These are phyloP conservation scores for Lucilia cuprina DNA, from an alignment of 1,140 invertebrate genomes.

Conservation along the genomic window DNA sequence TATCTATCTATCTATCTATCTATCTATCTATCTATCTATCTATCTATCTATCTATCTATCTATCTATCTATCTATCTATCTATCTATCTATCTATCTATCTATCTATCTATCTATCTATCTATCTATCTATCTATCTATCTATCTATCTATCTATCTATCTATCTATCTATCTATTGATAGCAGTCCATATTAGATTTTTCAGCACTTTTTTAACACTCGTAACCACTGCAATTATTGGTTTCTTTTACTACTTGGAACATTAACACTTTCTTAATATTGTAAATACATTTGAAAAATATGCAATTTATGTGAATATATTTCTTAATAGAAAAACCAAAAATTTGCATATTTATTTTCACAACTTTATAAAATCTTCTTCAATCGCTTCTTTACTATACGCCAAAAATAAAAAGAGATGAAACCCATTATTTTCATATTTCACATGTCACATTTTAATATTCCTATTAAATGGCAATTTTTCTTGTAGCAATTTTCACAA, in stretches of 20 bases:
- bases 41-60: too few species aligned
- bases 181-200: too few species aligned
- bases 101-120: too few species aligned
- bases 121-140: too few species aligned
- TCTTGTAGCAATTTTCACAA: neutral
- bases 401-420: neutral
- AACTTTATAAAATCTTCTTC: neutral
- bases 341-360: neutral
- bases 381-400: neutral
- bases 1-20: too few species aligned
- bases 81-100: too few species aligned
- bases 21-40: too few species aligned
- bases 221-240: neutral
- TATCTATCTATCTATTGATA: too few species aligned
- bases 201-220: too few species aligned
- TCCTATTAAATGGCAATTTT: neutral
- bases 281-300: slow-evolving; percentile 3
- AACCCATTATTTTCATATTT: slow-evolving; percentile 6
- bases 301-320: slow-evolving; percentile 9
- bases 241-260: neutral
- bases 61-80: too few species aligned
- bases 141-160: too few species aligned
- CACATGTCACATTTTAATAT: neutral
- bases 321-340: neutral
- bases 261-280: neutral